A percentile compares a stretch with the other conserved stretches of the same genome.
These are phyloP conservation scores for Falco naumanni DNA, from an alignment of 2,797 vertebrate genomes.

Conservation along the genomic window DNA sequence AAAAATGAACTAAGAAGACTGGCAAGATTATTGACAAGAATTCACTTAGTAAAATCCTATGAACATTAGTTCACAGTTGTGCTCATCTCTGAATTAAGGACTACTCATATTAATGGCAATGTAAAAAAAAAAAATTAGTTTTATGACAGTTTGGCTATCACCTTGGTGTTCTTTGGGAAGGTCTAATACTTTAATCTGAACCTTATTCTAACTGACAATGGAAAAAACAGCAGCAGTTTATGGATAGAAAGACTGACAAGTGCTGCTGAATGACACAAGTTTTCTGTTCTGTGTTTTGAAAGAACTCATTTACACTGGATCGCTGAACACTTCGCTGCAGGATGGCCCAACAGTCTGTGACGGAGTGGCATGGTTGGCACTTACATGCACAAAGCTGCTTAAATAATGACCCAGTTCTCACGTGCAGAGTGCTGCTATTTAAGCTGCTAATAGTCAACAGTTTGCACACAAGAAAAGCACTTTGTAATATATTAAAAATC, in stretches of 20 bases:
- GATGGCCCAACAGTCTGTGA: neutral
- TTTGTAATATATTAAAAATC: neutral
- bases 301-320: neutral
- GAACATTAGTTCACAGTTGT: neutral
- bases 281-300: slow-evolving; percentile 10
- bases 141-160: neutral
- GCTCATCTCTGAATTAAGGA: neutral
- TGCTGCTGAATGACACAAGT: neutral
- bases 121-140: neutral
- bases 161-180: neutral
- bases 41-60: neutral
- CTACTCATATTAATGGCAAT: neutral
- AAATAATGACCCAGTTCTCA: neutral
- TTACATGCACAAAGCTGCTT: neutral
- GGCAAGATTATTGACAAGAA: neutral
- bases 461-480: neutral
- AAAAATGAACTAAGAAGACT: neutral
- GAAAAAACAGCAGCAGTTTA: slow-evolving; percentile 4
- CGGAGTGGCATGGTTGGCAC: neutral
- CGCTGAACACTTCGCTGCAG: neutral
- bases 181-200: slow-evolving; percentile 27
- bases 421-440: neutral
- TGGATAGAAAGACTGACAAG: slow-evolving; percentile 11
- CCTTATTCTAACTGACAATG: neutral
- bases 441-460: neutral